These are phyloP conservation scores for Diacarnus erythraeanus DNA, from an alignment of 37 sponge, comb jelly and placozoan species.

Conservation along the genomic window DNA sequence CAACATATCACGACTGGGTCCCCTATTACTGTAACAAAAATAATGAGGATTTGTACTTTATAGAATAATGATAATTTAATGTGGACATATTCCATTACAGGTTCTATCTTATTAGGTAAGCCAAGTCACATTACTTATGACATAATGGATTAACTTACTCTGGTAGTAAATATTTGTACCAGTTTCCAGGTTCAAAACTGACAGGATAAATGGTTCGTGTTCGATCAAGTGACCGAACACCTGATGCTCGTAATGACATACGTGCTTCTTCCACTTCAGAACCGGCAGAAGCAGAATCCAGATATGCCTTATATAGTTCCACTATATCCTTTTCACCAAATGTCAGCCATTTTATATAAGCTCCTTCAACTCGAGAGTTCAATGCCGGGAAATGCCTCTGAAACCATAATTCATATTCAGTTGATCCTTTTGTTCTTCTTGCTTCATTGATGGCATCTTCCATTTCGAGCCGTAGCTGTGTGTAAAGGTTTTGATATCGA, in stretches of 20 bases:
- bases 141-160: constrained; percentile 35
- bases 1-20: constrained; percentile 38
- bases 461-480: constrained; percentile 23
- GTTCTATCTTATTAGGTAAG: no score
- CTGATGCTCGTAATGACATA: constrained; percentile 34
- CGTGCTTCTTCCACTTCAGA: constrained; percentile 38
- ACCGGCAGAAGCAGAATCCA: constrained; percentile 42
- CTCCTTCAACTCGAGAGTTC: constrained; percentile 36
- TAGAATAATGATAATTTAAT: neutral
- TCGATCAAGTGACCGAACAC: constrained; percentile 44
- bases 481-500: constrained; percentile 12
- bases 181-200: constrained; percentile 37
- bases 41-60: neutral
- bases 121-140: no score
- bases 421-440: neutral
- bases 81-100: no score
- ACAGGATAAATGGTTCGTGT: constrained; percentile 51
- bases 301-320: constrained; percentile 24
- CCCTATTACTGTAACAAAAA: neutral
- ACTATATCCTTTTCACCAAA: constrained; percentile 51
- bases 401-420: constrained; percentile 54
- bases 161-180: constrained; percentile 34
- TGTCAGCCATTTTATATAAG: constrained; percentile 49
- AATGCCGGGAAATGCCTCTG: constrained; percentile 28
- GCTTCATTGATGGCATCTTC: constrained; percentile 34